A percentile compares a stretch with the other conserved stretches of the same genome.
These are phyloP conservation scores for Petrosia ficiformis DNA, from an alignment of 37 sponge, comb jelly and placozoan genomes.

Conservation along the genomic window DNA sequence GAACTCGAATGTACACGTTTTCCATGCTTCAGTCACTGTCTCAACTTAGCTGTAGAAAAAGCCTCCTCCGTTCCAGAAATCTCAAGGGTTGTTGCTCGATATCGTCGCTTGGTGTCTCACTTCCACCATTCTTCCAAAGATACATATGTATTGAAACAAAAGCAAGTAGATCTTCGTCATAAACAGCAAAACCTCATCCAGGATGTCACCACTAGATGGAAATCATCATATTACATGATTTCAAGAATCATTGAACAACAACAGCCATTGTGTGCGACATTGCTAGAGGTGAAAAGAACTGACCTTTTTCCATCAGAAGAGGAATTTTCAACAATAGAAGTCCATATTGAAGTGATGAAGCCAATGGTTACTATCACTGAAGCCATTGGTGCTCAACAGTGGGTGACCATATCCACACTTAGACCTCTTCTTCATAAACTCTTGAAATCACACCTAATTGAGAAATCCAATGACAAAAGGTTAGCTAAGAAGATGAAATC, in stretches of 20 bases:
- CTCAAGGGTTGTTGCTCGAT: conserved; percentile 10
- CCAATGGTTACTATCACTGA: conserved; percentile 20
- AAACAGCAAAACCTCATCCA: conserved; percentile 14
- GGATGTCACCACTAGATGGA: conserved; percentile 40
- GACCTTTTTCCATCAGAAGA: conserved; percentile 30
- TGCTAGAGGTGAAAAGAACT: conserved; percentile 19
- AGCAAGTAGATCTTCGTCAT: conserved; percentile 9
- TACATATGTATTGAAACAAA: not conserved
- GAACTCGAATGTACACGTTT: not conserved
- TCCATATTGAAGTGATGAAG: conserved; percentile 18
- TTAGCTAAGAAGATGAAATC: conserved; percentile 14
- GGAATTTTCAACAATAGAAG: conserved; percentile 18
- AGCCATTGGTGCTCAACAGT: conserved; percentile 12
- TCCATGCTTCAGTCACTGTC: conserved; percentile 20
- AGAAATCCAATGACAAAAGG: not conserved
- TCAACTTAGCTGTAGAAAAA: conserved; percentile 17
- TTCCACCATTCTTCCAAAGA: conserved; percentile 22
- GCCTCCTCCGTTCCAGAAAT: conserved; percentile 9
- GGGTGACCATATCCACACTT: conserved; percentile 41
- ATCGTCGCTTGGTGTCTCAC: conserved; percentile 20
- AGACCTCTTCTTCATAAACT: too few species aligned
- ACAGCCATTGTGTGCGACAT: conserved; percentile 24
- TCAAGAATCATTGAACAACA: conserved; percentile 15
- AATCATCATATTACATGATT: conserved; percentile 37
- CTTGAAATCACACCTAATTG: conserved; percentile 2